Evolutionary conservation across 2,888 invertebrate species (phyloP), one percentile per base, ranked within the genome.

Genomic region (Agrotis ipsilon): DNA sequence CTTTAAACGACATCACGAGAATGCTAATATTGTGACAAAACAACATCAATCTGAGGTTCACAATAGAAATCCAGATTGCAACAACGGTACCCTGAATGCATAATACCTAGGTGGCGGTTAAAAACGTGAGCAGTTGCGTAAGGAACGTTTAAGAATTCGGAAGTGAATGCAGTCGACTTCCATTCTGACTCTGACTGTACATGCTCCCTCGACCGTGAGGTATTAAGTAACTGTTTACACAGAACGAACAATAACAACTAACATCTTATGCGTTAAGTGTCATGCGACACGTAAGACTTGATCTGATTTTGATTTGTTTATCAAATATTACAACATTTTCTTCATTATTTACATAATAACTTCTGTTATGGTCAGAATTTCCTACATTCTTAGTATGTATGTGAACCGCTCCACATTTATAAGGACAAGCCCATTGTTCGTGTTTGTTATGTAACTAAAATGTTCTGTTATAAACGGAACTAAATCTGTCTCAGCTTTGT

Each of bases 121-220:
- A 72, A 72, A 82, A 76, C 75, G 64, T 75, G 75, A 76, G 48
- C 13, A 14, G 76, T 92, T 92, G 84, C 86, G 85, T 88, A 91
- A 92, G 79, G 57, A 74, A 52, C 68, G 74, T 81, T 80, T 72
- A 78, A 86, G 82, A 87, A 88, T 92, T 94, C 92, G 94, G 94
- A 94, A 94, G 94, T 92, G 90, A 92, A 88, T 83, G 91, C 91
- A 82, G 83, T 85, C 84, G 75, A 84, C 89, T 90, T 87, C 90
- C 87, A 91, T 83, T 87, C 81, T 72, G 72, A 57, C 45, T 69
- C 55, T 79, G 81, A 80, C 77, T 80, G 89, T 86, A 91, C 88
- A 90, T 91, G 87, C 48, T 77, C 88, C 87, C 74, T 86, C 87
- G 87, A 90, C 88, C 92, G 86, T 91, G 88, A 88, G 86, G 72